These are phyloP conservation scores for Desoria tigrina DNA, from an alignment of 2,888 invertebrate genomes.

Conservation along the genomic window DNA sequence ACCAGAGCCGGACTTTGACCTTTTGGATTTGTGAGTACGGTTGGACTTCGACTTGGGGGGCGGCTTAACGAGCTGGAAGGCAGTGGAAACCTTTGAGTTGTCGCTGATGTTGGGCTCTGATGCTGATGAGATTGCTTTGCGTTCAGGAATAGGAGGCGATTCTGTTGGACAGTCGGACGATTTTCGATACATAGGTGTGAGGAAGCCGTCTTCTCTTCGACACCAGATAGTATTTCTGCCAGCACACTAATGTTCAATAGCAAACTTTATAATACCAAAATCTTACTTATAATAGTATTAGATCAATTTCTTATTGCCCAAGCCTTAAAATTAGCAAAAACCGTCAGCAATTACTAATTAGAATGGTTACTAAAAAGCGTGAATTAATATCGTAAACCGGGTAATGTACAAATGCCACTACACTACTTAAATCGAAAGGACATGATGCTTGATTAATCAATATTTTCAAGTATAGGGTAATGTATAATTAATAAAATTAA, in stretches of 20 bases:
- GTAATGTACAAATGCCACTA: no score
- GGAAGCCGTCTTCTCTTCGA: slow-evolving; percentile 23
- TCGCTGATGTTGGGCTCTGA: background rate
- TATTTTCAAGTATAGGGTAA: no score
- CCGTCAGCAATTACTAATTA: no score
- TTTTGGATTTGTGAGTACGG: background rate
- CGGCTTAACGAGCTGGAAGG: background rate
- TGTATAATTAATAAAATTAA: no score
- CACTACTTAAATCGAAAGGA: no score
- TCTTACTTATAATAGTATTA: no score
- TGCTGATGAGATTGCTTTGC: background rate
- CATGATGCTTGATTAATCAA: no score
- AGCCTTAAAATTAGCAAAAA: no score
- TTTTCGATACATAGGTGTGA: background rate
- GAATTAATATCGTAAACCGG: no score
- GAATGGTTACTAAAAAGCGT: no score
- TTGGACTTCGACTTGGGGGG: background rate
- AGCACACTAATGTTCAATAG: slow-evolving; percentile 20
- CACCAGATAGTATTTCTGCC: slow-evolving; percentile 33
- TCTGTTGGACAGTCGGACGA: background rate
- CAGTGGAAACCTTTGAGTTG: background rate
- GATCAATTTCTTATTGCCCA: no score
- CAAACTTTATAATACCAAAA: background rate
- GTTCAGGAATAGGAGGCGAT: background rate
- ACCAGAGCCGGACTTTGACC: background rate